Evolutionary conservation across 2,888 invertebrate genomes (phyloP).

Genomic region (Gasteruption jaculator): DNA sequence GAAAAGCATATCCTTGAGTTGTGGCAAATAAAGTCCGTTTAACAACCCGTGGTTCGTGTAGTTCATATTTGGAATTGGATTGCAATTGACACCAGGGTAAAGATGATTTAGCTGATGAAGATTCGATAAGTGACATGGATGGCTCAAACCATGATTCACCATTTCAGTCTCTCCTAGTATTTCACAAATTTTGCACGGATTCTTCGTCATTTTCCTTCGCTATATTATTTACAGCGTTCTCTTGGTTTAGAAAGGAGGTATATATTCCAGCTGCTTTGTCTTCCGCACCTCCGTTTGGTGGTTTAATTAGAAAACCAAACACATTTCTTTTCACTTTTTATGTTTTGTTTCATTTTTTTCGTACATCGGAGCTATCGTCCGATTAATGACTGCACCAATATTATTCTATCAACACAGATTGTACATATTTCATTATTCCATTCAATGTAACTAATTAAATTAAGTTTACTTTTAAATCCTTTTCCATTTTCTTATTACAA

Average conservation of each 20-base stretch:
- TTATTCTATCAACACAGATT: too few species aligned
- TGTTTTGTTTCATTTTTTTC: too few species aligned
- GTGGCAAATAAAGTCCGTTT: conserved; percentile 55
- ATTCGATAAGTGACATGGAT: conserved; percentile 40
- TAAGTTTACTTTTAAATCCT: too few species aligned
- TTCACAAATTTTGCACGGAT: conserved; percentile 42
- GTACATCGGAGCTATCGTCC: too few species aligned
- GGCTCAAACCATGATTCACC: conserved; percentile 35
- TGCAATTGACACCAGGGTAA: conserved; percentile 29
- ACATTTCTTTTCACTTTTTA: too few species aligned
- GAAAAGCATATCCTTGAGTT: conserved; percentile 63
- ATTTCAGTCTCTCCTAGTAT: conserved; percentile 36
- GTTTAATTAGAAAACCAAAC: conserved; percentile 25
- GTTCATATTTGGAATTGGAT: conserved; percentile 31
- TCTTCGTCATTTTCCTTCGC: conserved; percentile 36
- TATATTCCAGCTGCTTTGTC: too few species aligned
- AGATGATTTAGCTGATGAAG: conserved; percentile 37
- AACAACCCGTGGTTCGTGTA: conserved; percentile 40
- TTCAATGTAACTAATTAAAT: too few species aligned
- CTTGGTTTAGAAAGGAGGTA: too few species aligned
- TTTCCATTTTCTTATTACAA: too few species aligned
- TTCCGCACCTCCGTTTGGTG: conserved; percentile 21
- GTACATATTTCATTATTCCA: too few species aligned
- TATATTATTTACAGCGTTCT: too few species aligned
- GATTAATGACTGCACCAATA: too few species aligned